These are phyloP conservation scores for Platypus cylindrus DNA, from an alignment of 2,888 invertebrate species.

Conservation along the genomic window DNA sequence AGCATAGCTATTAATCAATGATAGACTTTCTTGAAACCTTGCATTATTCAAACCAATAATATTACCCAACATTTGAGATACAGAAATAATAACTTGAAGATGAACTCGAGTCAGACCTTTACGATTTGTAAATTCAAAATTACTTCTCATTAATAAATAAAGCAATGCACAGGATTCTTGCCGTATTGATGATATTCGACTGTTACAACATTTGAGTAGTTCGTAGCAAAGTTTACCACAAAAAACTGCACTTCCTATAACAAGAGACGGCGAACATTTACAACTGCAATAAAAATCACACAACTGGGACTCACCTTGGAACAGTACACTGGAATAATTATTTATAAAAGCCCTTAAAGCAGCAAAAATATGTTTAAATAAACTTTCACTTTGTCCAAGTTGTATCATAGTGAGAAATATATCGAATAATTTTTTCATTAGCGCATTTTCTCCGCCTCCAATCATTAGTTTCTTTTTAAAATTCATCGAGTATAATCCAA, in stretches of 20 bases:
- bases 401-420: slow-evolving; percentile 79
- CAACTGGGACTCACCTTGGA: slow-evolving; percentile 66
- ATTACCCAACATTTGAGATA: slow-evolving; percentile 85
- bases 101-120: slow-evolving; percentile 82
- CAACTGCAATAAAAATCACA: neutral
- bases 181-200: slow-evolving; percentile 68
- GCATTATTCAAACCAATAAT: slow-evolving; percentile 84
- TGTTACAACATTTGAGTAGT: slow-evolving; percentile 73
- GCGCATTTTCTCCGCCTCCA: slow-evolving; percentile 54
- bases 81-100: slow-evolving; percentile 88
- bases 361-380: slow-evolving; percentile 86
- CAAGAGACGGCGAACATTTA: too few species aligned
- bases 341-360: slow-evolving; percentile 85
- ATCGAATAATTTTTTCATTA: slow-evolving; percentile 71
- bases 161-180: slow-evolving; percentile 86
- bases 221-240: slow-evolving; percentile 74
- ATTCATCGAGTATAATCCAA: slow-evolving; percentile 74
- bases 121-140: slow-evolving; percentile 78
- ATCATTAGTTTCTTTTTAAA: slow-evolving; percentile 45
- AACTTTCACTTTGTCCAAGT: slow-evolving; percentile 78
- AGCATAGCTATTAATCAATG: slow-evolving; percentile 86
- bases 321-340: slow-evolving; percentile 70
- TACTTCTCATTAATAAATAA: slow-evolving; percentile 85
- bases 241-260: slow-evolving; percentile 57
- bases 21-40: slow-evolving; percentile 88